Conservation (phyloP, 2,797 vertebrate species). For the Chelidonichthys spinosus region DNA sequence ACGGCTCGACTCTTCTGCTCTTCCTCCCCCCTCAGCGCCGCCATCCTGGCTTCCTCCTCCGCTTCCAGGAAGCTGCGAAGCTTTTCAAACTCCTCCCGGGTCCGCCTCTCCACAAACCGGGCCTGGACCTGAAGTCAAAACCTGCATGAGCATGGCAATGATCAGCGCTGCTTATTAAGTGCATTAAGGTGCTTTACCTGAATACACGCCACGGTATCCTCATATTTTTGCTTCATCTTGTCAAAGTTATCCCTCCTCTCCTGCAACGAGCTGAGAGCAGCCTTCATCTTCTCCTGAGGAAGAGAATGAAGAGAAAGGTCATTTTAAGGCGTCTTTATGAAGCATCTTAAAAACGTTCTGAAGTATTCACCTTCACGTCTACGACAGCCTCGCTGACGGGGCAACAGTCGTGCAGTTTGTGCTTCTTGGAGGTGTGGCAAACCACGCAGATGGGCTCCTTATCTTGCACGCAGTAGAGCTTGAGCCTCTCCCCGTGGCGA, state of each 20-base stretch:
- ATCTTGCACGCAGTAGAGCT: constrained; percentile 80
- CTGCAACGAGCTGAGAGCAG: constrained; percentile 63
- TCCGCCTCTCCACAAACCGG: constrained; percentile 68
- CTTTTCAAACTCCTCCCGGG: constrained; percentile 76
- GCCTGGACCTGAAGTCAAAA: constrained; percentile 70
- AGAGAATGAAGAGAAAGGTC: background rate
- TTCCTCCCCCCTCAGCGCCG: constrained; percentile 70
- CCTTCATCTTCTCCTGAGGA: constrained; percentile 71
- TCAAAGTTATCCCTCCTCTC: constrained; percentile 67
- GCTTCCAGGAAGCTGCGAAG: constrained; percentile 73
- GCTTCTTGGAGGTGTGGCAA: constrained; percentile 81
- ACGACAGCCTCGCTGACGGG: constrained; percentile 75
- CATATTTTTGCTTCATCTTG: constrained; percentile 70
- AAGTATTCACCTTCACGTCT: constrained; percentile 70
- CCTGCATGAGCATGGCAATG: background rate
- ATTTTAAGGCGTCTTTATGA: background rate
- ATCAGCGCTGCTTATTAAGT: background rate
- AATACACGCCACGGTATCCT: constrained; percentile 64
- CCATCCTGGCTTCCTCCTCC: constrained; percentile 71
- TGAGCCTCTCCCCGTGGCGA: constrained; percentile 79
- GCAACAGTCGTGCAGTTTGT: constrained; percentile 81
- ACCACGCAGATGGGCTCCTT: constrained; percentile 82
- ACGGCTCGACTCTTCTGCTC: constrained; percentile 67
- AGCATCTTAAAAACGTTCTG: too few relatives aligned
- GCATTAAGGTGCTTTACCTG: constrained; percentile 60